These are phyloP conservation scores for Halocaridina rubra DNA, from an alignment of 2,888 invertebrate species.

Conservation along the genomic window DNA sequence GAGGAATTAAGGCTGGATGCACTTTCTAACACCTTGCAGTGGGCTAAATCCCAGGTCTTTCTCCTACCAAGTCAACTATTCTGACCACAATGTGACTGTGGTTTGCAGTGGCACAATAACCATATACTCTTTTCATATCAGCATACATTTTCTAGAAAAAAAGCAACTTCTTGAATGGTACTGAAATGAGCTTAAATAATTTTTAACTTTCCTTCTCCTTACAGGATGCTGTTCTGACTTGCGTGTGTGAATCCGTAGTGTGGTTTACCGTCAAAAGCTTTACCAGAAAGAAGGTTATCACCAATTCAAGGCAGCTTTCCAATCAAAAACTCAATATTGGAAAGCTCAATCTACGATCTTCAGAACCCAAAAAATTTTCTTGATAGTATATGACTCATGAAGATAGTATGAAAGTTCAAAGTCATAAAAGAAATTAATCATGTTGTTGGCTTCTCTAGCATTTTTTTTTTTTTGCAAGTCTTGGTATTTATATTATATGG, in stretches of 20 bases:
- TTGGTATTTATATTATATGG: too few relatives aligned
- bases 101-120: too few relatives aligned
- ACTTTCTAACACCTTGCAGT: too few relatives aligned
- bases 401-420: not conserved
- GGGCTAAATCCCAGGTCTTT: too few relatives aligned
- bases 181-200: too few relatives aligned
- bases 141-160: too few relatives aligned
- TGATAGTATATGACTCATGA: not conserved
- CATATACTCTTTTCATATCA: too few relatives aligned
- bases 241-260: constrained; percentile 56
- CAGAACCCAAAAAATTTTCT: constrained; percentile 34
- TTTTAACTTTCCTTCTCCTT: too few relatives aligned
- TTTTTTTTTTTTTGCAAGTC: not conserved
- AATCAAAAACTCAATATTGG: constrained; percentile 40
- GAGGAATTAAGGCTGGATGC: too few relatives aligned
- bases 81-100: too few relatives aligned
- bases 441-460: not conserved
- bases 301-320: constrained; percentile 43
- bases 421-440: not conserved
- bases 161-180: too few relatives aligned
- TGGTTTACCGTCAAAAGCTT: constrained; percentile 51
- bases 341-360: constrained; percentile 30
- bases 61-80: too few relatives aligned
- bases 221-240: constrained; percentile 52
- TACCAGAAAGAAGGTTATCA: constrained; percentile 19